Base-by-base conservation (phyloP, 2,888 invertebrate genomes). In the Cyclophora punctaria region DNA sequence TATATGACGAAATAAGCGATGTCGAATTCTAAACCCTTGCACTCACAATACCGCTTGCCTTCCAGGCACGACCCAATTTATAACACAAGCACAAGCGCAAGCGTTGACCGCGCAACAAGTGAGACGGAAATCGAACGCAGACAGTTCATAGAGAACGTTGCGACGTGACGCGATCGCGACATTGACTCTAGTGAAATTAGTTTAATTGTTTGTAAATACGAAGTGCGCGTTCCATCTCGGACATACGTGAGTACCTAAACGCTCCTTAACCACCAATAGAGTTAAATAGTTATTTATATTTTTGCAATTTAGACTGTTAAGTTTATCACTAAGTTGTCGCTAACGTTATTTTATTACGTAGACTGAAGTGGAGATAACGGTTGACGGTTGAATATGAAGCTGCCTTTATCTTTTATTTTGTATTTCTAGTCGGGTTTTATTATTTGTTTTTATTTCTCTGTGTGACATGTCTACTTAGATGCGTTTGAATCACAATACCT, bases 101-200 rank as follows among this genome's bases (percentile, higher is more conserved):
- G 78, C 80, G 45, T 58, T 87, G 52, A 83, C 76, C 49, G 74
- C 83, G 42, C 87, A 86, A 41, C 87, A 86, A 64, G 85, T 85
- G 62, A 69, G 88, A 53, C 78, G 88, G 69, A 87, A 88, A 83
- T 88, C 88, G n/a, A 87, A 87, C 63, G 78, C 86, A 41, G 88
- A 88, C 71, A 86, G 86, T 71, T 87, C 86, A 74, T 87, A 86
- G 85, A 57, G 68, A 73, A 71, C 75, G 71, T 73, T 75, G 59
- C 66, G 62, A 59, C 56, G 67, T 58, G 67, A 73, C 68, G 20
- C 73, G 70, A 73, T 66, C 62, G 46, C 59, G 60, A 57, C 42
- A 44, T 4, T 37, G 37, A 37, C 58, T 48, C 52, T 56, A 69
- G 63, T 64, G 58, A 54, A 48, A 62, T 59, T 54, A 58, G 53